These are phyloP conservation scores for Griposia aprilina DNA, from an alignment of 2,888 invertebrate species.

Conservation along the genomic window DNA sequence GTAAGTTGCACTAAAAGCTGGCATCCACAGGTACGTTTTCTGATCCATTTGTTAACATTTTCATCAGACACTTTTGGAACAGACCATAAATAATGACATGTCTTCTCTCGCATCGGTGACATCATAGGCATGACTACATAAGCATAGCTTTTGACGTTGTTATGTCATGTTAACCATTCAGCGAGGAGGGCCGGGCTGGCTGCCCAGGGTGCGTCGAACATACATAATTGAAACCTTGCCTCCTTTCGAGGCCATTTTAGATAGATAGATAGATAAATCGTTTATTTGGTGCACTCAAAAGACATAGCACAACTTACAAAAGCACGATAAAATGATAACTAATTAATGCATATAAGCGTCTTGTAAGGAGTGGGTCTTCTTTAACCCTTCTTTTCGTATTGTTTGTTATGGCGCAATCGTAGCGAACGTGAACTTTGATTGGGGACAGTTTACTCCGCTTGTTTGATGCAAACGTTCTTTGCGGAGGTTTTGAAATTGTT, in stretches of 20 bases:
- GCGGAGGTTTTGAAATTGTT: constrained; percentile 1
- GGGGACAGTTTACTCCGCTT: constrained; percentile 46
- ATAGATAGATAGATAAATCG: too few species aligned
- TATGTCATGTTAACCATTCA: not conserved
- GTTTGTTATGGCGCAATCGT: constrained; percentile 6
- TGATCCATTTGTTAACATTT: not conserved
- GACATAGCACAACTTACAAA: too few species aligned
- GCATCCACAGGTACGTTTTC: too few species aligned
- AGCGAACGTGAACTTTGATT: constrained; percentile 41
- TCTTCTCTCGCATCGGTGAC: not conserved
- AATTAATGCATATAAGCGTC: not conserved
- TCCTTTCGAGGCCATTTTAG: too few species aligned
- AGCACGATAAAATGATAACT: too few species aligned
- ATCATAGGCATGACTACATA: not conserved
- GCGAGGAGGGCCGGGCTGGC: not conserved
- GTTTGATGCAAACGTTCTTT: constrained; percentile 27
- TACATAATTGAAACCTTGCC: too few species aligned
- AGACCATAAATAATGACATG: not conserved
- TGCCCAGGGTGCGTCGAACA: not conserved
- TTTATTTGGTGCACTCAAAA: too few species aligned
- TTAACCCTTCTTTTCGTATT: not conserved
- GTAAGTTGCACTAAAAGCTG: too few species aligned
- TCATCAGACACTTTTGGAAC: not conserved
- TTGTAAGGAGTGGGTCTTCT: constrained; percentile 35
- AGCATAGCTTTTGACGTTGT: not conserved